These are phyloP conservation scores for Littorina saxatilis DNA, from an alignment of 1,140 invertebrate species.

Conservation along the genomic window DNA sequence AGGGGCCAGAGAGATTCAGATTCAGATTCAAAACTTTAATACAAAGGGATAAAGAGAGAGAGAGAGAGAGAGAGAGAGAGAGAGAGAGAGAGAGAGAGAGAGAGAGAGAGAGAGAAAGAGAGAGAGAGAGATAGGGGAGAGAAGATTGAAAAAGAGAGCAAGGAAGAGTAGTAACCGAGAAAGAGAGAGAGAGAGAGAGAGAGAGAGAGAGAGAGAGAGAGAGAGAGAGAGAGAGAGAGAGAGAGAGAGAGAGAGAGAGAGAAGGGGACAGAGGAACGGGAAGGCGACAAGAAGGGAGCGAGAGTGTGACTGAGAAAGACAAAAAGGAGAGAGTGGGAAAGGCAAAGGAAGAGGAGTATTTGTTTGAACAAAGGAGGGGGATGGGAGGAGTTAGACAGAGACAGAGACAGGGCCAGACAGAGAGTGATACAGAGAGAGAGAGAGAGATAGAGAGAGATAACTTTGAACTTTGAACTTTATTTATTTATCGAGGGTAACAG, in stretches of 20 bases:
- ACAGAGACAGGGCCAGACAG: background rate
- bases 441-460: too few relatives aligned
- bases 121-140: background rate
- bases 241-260: slow-evolving; percentile 31
- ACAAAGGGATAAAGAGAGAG: too few relatives aligned
- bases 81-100: too few relatives aligned
- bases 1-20: too few relatives aligned
- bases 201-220: slow-evolving; percentile 15
- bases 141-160: background rate
- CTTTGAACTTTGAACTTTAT: too few relatives aligned
- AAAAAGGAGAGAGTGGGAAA: background rate
- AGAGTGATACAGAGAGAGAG: too few relatives aligned
- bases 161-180: background rate
- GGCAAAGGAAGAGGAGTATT: background rate
- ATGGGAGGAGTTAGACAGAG: slow-evolving; percentile 12
- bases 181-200: slow-evolving; percentile 30
- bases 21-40: too few relatives aligned
- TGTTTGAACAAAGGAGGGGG: background rate
- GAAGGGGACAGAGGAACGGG: background rate
- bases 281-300: background rate
- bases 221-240: slow-evolving; percentile 21
- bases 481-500: too few relatives aligned
- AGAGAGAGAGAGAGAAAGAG: too few relatives aligned
- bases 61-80: too few relatives aligned
- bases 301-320: background rate